Percentiles rank a stretch among this genome's conserved stretches.
These are phyloP conservation scores for Bhutanitis thaidina DNA, from an alignment of 2,888 invertebrate species.

Conservation along the genomic window DNA sequence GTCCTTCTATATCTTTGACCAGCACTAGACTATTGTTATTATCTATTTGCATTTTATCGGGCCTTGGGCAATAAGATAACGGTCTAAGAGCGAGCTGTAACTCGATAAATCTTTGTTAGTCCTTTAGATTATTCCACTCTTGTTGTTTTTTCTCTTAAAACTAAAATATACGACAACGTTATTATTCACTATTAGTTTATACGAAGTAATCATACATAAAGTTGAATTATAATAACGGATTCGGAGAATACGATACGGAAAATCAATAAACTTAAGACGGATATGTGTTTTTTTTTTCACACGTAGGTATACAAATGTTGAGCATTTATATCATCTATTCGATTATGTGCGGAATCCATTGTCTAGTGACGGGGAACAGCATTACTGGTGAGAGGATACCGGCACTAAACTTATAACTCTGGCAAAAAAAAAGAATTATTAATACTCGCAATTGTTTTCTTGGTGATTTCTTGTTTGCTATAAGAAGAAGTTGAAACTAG, in stretches of 20 bases:
- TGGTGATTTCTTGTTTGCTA: too few species aligned
- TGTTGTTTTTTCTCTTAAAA: conserved; percentile 1
- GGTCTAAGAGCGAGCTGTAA: conserved; percentile 28
- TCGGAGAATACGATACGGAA: neutral
- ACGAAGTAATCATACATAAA: neutral
- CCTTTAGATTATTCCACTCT: conserved; percentile 19
- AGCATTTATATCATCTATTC: too few species aligned
- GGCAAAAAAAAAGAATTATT: too few species aligned
- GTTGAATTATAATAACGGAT: neutral
- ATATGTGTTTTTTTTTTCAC: neutral
- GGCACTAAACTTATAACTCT: too few species aligned
- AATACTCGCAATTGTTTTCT: too few species aligned
- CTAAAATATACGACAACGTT: too few species aligned
- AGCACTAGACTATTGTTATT: conserved; percentile 33
- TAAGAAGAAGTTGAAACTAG: too few species aligned
- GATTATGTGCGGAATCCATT: too few species aligned
- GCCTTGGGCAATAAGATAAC: conserved; percentile 28
- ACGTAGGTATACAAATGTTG: neutral
- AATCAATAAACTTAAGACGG: neutral
- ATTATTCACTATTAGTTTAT: neutral
- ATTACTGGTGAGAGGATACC: too few species aligned
- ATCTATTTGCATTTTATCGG: conserved; percentile 36
- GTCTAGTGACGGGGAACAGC: too few species aligned
- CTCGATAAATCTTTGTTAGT: conserved; percentile 25
- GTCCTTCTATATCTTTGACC: conserved; percentile 9